Evolutionary conservation across 2,888 invertebrate genomes (phyloP), one percentile per base, ranked within the genome.

Genomic region (Sinodicranocentrus sp.): DNA sequence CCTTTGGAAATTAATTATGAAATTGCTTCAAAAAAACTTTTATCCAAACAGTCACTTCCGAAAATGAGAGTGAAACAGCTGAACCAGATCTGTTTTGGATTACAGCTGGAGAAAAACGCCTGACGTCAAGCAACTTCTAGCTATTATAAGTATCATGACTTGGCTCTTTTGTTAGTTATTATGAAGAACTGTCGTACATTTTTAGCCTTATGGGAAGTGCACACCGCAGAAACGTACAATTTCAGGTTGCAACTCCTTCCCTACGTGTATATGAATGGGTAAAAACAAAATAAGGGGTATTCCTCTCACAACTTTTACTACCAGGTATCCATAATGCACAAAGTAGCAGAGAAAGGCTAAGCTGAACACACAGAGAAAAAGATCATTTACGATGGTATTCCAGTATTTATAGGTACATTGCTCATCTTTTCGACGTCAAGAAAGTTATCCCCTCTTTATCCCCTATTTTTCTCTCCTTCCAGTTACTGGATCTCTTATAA

Each of bases 1-100:
- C 52, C 54, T 54, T 67, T 77, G 76, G 67, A 77, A 67, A 77
- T 77, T 77, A 77, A 77, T 77, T 77, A 77, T 77, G 76, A 77
- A 68, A 77, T 68, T 63, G 67, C n/a, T n/a, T n/a, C n/a, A n/a
- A n/a, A 67, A 68, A 39, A 61, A 28, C 28, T 61, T 77, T 76
- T 54, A 44, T 65, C 23, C 57, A 2, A 25, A n/a, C 48, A 48
- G 15, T n/a, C 48, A 48, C n/a, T n/a, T n/a, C n/a, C n/a, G n/a
- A n/a, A n/a, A n/a, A n/a, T n/a, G n/a, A 52, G 57, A 6, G n/a
- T 5, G 33, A 52, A 44, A 23, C 10, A 21, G 39, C 63, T 33
- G 75, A 63, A 52, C 48, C 65, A 21, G 63, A 65, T 63, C 75
- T 52, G 65, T 28, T 75, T 63, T 15, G 52, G 23, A 28, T 10